Conservation (phyloP, 1,140 invertebrate species). For the Varroa destructor region DNA sequence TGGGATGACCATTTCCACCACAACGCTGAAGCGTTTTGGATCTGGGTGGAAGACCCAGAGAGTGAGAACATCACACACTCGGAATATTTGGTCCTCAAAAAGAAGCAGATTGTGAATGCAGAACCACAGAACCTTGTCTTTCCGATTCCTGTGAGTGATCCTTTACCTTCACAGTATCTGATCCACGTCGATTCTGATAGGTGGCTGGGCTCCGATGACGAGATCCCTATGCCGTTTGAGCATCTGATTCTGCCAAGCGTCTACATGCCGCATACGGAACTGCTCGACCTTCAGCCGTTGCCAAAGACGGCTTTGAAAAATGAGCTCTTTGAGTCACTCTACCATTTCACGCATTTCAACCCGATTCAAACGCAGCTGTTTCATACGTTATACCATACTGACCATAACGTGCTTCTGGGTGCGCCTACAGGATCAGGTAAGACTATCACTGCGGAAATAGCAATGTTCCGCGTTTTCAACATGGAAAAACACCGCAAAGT, state of each 20-base stretch:
- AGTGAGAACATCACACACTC: conserved; percentile 89
- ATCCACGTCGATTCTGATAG: conserved; percentile 70
- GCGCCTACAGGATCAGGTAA: conserved; percentile 98
- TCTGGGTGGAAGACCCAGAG: conserved; percentile 93
- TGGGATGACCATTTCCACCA: conserved; percentile 82
- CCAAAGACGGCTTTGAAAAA: conserved; percentile 70
- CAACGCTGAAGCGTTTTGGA: conserved; percentile 78
- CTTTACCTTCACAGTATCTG: conserved; percentile 73
- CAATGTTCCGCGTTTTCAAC: conserved; percentile 84
- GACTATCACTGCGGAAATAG: conserved; percentile 93
- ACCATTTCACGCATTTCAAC: conserved; percentile 86
- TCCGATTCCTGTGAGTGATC: conserved; percentile 86
- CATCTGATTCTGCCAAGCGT: conserved; percentile 32
- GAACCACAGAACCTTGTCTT: conserved; percentile 75
- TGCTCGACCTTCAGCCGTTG: conserved; percentile 78
- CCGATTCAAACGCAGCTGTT: conserved; percentile 98
- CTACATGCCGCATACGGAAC: conserved; percentile 46
- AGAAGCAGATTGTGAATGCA: conserved; percentile 57
- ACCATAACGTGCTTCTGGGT: conserved; percentile 83
- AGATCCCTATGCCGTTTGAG: conserved; percentile 30
- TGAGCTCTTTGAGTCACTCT: conserved; percentile 60
- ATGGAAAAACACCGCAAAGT: conserved; percentile 44
- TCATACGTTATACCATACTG: conserved; percentile 85
- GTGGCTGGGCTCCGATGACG: conserved; percentile 60
- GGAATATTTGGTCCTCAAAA: conserved; percentile 76